These are phyloP conservation scores for Zaprionus nigranus DNA, from an alignment of 1,140 invertebrate species.

Conservation along the genomic window DNA sequence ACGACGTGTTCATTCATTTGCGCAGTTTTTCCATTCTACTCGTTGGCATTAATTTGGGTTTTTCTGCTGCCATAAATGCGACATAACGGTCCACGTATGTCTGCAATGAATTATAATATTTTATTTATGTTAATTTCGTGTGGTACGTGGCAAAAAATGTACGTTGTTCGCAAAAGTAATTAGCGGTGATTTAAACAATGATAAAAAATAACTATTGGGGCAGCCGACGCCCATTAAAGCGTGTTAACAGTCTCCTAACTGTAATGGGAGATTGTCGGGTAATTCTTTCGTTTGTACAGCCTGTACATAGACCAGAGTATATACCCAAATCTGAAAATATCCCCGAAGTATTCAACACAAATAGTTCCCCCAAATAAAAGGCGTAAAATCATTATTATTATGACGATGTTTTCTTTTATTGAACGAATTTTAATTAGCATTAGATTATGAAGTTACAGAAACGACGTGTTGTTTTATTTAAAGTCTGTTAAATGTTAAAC, in stretches of 20 bases:
- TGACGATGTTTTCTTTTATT: constrained; percentile 71
- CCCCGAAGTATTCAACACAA: no score
- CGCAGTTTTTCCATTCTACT: neutral
- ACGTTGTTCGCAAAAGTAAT: constrained; percentile 34
- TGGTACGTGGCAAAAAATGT: constrained; percentile 23
- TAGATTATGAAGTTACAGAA: constrained; percentile 70
- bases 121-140: constrained; percentile 50
- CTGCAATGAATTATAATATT: constrained; percentile 47
- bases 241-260: neutral
- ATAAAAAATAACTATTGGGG: constrained; percentile 16
- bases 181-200: constrained; percentile 39
- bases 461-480: constrained; percentile 62
- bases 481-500: constrained; percentile 79
- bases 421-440: constrained; percentile 73
- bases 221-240: neutral
- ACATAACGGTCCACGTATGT: constrained; percentile 30
- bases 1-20: neutral
- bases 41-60: constrained; percentile 20
- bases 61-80: constrained; percentile 37
- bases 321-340: neutral
- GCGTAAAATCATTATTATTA: constrained; percentile 48
- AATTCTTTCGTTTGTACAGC: neutral
- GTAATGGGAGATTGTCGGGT: neutral
- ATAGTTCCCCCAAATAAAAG: neutral
- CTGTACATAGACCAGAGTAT: neutral